Percentiles rank a stretch among this genome's conserved stretches.
Evolutionary conservation across 2,797 vertebrate genomes (phyloP).

Genomic region (Crenuchus spilurus): DNA sequence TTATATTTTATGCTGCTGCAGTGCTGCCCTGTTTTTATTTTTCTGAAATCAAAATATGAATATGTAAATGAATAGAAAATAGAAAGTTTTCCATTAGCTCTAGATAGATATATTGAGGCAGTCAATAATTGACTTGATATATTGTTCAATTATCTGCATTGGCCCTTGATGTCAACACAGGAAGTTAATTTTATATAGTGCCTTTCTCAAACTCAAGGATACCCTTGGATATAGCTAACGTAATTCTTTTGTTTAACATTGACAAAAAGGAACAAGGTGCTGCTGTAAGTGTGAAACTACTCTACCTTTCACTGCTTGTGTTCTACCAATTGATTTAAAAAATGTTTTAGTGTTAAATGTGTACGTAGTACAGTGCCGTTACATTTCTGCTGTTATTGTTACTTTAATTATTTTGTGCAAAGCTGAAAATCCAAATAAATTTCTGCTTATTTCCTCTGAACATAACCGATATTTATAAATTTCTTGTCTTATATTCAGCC

Average conservation of each 20-base stretch:
- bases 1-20: neutral
- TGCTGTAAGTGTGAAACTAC: neutral
- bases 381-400: no score
- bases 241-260: neutral
- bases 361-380: no score
- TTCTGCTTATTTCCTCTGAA: no score
- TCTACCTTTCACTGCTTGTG: no score
- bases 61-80: neutral
- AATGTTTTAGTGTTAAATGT: no score
- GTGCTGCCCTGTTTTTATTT: neutral
- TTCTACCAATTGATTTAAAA: no score
- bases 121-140: constrained; percentile 21
- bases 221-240: neutral
- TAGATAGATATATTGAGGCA: neutral
- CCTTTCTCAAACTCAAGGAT: no score
- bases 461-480: no score
- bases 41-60: constrained; percentile 10
- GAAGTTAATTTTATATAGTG: no score
- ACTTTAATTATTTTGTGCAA: no score
- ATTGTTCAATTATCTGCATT: neutral
- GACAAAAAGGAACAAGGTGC: neutral
- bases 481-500: no score
- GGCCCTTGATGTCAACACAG: neutral
- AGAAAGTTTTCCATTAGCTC: neutral
- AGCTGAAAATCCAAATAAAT: no score